These are phyloP conservation scores for Caenorhabditis wallacei DNA, from an alignment of 2,888 invertebrate genomes.

Conservation along the genomic window DNA sequence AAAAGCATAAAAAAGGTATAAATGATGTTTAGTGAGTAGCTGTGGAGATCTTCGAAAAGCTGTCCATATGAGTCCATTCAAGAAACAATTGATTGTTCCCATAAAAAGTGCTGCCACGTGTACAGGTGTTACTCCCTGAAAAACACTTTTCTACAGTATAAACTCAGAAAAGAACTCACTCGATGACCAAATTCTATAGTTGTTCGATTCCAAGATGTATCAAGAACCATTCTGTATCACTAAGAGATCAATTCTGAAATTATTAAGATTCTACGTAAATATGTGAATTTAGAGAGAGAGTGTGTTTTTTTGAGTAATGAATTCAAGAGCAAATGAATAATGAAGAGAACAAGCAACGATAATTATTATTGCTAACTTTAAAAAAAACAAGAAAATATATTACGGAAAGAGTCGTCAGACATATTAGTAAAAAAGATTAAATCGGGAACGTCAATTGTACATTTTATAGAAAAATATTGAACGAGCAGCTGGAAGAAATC, in stretches of 20 bases:
- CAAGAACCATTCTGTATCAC: slow-evolving; percentile 66
- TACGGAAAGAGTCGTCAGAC: neutral
- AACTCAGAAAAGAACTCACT: slow-evolving; percentile 28
- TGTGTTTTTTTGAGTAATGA: neutral
- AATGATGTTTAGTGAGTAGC: slow-evolving; percentile 70
- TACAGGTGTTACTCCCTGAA: slow-evolving; percentile 60
- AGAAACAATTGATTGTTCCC: slow-evolving; percentile 69
- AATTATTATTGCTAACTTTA: slow-evolving; percentile 2
- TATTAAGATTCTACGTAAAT: neutral
- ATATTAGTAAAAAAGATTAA: neutral
- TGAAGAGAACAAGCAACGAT: neutral
- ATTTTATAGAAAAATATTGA: slow-evolving; percentile 6
- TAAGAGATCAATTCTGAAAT: slow-evolving; percentile 14
- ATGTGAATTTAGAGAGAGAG: slow-evolving; percentile 7
- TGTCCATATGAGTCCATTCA: slow-evolving; percentile 72
- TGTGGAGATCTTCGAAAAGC: slow-evolving; percentile 66
- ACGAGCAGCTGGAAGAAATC: slow-evolving; percentile 14
- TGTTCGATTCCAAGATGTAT: slow-evolving; percentile 68
- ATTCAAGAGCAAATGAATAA: slow-evolving; percentile 31
- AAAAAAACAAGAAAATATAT: slow-evolving; percentile 2
- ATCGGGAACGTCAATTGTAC: neutral
- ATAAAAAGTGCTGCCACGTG: slow-evolving; percentile 67
- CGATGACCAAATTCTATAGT: slow-evolving; percentile 66
- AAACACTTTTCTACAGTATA: neutral
- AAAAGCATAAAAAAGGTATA: slow-evolving; percentile 72